Evolutionary conservation across 2,888 invertebrate genomes (phyloP).

Genomic region (Clunio marinus): DNA sequence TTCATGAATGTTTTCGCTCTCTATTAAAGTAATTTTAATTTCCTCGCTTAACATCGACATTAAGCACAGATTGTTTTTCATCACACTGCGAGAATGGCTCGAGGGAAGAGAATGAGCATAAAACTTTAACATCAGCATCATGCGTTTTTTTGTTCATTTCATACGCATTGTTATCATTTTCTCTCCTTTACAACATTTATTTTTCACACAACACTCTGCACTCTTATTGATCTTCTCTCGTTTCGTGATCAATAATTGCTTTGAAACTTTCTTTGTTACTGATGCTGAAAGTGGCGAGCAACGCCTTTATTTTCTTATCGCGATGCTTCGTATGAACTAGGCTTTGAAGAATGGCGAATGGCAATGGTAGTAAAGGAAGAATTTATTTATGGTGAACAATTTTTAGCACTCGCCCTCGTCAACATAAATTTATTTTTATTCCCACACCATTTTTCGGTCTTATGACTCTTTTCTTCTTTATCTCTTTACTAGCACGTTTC

Average conservation of each 20-base stretch:
- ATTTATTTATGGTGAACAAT: too few species aligned
- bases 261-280: not conserved
- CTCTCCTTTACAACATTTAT: not conserved
- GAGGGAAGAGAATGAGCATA: not conserved
- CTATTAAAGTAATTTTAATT: not conserved
- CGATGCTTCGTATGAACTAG: not conserved
- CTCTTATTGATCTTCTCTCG: not conserved
- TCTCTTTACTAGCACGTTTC: slow-evolving; percentile 18
- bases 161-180: slow-evolving; percentile 10
- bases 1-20: not conserved
- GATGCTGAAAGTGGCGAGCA: not conserved
- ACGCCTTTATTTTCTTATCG: slow-evolving; percentile 10
- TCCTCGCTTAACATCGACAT: not conserved
- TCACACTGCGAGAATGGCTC: not conserved
- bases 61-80: not conserved
- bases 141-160: not conserved
- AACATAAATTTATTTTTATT: not conserved
- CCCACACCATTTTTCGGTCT: not conserved
- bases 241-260: not conserved
- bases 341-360: not conserved
- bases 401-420: too few species aligned
- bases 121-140: not conserved
- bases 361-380: too few species aligned
- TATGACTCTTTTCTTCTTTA: not conserved
- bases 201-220: too few species aligned